Percentiles rank a stretch among this genome's conserved stretches.
Evolutionary conservation across 2,797 vertebrate genomes (phyloP).

Genomic region (Pogoniulus pusillus): DNA sequence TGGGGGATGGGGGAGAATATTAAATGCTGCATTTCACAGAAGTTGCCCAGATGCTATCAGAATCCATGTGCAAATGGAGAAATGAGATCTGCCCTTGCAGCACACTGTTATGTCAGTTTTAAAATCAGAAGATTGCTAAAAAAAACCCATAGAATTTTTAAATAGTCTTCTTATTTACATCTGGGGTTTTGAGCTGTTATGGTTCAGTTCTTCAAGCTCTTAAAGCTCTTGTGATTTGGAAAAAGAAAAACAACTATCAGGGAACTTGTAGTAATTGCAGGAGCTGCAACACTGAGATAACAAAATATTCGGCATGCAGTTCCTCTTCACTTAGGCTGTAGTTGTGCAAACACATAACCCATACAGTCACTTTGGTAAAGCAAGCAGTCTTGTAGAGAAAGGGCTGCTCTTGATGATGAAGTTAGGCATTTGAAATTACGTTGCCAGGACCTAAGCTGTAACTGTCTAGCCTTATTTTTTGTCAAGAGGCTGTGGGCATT

Average conservation of each 20-base stretch:
- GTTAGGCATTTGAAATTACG: background rate
- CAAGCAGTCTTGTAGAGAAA: background rate
- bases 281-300: conserved; percentile 61
- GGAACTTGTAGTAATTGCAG: conserved; percentile 52
- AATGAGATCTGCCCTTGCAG: background rate
- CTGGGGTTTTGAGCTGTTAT: conserved; percentile 28
- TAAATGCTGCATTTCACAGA: background rate
- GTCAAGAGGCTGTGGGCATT: background rate
- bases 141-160: background rate
- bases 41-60: background rate
- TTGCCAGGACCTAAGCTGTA: background rate
- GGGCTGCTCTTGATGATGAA: background rate
- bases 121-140: conserved; percentile 45
- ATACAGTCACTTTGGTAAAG: background rate
- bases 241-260: conserved; percentile 60
- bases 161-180: conserved; percentile 52
- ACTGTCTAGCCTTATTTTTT: background rate
- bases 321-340: background rate
- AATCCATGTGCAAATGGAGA: background rate
- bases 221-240: conserved; percentile 40
- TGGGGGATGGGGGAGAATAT: background rate
- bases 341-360: background rate
- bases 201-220: conserved; percentile 54
- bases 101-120: background rate
- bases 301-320: conserved; percentile 22